Conservation (phyloP, 2,888 invertebrate species). For the Seira sanloemensis region DNA sequence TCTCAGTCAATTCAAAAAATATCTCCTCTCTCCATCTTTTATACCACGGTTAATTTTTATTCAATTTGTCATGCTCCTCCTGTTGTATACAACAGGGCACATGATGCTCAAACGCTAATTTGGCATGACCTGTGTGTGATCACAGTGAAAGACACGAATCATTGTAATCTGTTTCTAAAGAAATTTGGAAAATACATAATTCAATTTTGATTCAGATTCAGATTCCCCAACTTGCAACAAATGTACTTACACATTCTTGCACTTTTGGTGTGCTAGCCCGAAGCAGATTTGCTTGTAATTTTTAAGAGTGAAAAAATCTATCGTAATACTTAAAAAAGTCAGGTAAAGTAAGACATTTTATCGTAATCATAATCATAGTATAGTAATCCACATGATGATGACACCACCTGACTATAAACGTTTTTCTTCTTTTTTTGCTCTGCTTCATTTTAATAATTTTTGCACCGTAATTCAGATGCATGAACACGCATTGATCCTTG, state of each 20-base stretch:
- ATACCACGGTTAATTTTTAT: conserved; percentile 34
- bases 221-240: neutral
- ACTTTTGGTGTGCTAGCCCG: neutral
- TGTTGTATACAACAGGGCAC: conserved; percentile 2
- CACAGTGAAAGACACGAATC: neutral
- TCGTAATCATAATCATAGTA: neutral
- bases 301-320: too few species aligned
- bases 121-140: conserved; percentile 34
- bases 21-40: neutral
- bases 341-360: neutral
- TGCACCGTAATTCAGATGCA: conserved; percentile 10
- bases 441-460: neutral
- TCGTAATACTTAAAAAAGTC: neutral
- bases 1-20: neutral
- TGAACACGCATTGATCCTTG: conserved; percentile 35
- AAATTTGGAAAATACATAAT: neutral
- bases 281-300: too few species aligned
- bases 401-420: neutral
- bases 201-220: neutral
- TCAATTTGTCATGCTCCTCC: conserved; percentile 56
- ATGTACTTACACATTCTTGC: too few species aligned
- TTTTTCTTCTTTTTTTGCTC: neutral
- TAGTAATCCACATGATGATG: neutral
- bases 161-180: neutral
- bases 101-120: neutral